Evolutionary conservation across 1,140 invertebrate genomes (phyloP), one percentile per base, ranked within the genome.

Genomic region (Lerema accius): DNA sequence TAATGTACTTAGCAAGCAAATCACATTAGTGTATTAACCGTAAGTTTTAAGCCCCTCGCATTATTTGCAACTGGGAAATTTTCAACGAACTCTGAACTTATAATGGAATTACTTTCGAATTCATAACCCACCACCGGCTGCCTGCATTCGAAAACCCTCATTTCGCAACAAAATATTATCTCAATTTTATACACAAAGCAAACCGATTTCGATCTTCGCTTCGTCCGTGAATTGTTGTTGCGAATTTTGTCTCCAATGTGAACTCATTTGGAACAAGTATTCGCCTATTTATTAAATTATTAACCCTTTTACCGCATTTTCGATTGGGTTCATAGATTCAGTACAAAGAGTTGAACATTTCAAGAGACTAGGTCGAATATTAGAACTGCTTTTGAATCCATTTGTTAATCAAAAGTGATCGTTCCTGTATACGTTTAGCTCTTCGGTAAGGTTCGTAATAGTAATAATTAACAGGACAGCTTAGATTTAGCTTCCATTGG

Each of bases 21-120:
- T 83, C 74, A 83, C 74, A 84, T 83, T 82, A 80, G 70, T 74
- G 73, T 80, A 81, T 80, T 73, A 77, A 61, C 69, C 58, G 63
- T 32, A 78, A 82, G 71, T 77, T 83, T 80, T 69, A 58, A 76
- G 70, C 67, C 69, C 53, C 46, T 67, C 71, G 64, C 66, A 78
- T 86, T 82, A 82, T 83, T 83, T 84, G 78, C 71, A 78, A 78
- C 71, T 78, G 63, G 67, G 58, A 81, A 82, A 81, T 81, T 76
- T 77, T 71, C 73, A 75, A 79, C 76, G 70, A 72, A 79, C 80
- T 71, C 61, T 64, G 49, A 85, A 89, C 76, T 86, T 86, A 78
- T 86, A 87, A 87, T 89, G 80, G 79, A 86, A 85, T 85, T 86
- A 80, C 80, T 86, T 87, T 87, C 76, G 76, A 84, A 86, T 84